A percentile compares a stretch with the other conserved stretches of the same genome.
Conservation (phyloP, 2,113 vertebrate species). For the Nyctereutes procyonoides region DNA sequence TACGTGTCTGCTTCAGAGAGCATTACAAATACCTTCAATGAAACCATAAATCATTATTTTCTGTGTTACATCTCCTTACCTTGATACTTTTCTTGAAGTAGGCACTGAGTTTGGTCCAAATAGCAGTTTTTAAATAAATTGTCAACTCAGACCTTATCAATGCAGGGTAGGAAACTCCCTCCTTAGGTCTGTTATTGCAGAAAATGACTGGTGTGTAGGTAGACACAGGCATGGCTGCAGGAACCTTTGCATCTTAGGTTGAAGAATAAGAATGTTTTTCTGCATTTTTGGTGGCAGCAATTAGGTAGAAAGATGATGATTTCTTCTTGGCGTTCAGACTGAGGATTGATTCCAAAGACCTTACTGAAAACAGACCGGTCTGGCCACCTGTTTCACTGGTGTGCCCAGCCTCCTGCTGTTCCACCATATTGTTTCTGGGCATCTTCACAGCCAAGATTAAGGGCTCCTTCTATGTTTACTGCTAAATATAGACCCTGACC, state of each 20-base stretch:
- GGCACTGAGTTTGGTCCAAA: conserved; percentile 9
- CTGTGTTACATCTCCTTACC: neutral
- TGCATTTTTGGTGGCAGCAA: conserved; percentile 19
- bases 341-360: neutral
- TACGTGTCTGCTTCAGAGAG: conserved; percentile 46
- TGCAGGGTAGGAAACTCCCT: neutral
- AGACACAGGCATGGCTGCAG: neutral
- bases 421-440: neutral
- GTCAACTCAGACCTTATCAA: conserved; percentile 43
- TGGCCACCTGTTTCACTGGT: neutral
- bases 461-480: neutral
- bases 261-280: conserved; percentile 2
- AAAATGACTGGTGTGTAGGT: neutral
- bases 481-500: neutral
- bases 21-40: conserved; percentile 42
- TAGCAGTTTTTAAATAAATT: conserved; percentile 51
- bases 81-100: conserved; percentile 11
- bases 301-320: neutral
- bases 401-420: neutral
- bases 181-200: neutral
- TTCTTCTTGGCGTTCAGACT: neutral
- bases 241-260: neutral
- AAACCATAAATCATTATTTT: neutral
- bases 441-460: neutral
- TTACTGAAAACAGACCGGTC: neutral